Conservation (phyloP, 2,797 vertebrate genomes). For the Schizothorax lantsangensis region DNA sequence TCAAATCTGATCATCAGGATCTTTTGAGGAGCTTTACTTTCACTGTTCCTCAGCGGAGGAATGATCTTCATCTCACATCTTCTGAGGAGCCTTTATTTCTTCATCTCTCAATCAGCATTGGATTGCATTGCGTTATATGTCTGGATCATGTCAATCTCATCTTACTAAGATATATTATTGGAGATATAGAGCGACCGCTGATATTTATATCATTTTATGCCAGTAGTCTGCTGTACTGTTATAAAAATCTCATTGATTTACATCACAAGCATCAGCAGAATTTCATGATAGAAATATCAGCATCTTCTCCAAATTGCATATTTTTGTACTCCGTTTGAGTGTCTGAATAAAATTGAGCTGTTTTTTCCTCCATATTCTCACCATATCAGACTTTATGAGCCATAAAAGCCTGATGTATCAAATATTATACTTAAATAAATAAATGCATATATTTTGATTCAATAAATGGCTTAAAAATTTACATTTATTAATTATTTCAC, state of each 20-base stretch:
- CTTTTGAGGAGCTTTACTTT: no score
- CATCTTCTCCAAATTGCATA: neutral
- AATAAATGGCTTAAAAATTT: neutral
- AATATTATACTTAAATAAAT: no score
- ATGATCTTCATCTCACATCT: no score
- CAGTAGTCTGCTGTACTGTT: neutral
- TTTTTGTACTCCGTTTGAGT: neutral
- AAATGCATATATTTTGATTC: neutral
- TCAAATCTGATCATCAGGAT: no score
- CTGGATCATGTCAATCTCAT: no score
- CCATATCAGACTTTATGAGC: neutral
- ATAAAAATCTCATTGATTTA: neutral
- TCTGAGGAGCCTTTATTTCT: no score
- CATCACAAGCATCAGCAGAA: neutral
- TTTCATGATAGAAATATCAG: neutral
- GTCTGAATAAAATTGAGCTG: neutral
- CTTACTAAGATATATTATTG: neutral
- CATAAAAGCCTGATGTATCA: no score
- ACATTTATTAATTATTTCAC: neutral
- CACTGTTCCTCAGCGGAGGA: no score
- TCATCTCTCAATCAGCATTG: no score
- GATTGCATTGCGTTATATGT: no score
- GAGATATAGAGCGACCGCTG: neutral
- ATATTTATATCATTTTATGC: neutral
- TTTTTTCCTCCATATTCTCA: neutral